These are phyloP conservation scores for Drosophila quasianomalipes DNA, from an alignment of 2,888 invertebrate species.

Conservation along the genomic window DNA sequence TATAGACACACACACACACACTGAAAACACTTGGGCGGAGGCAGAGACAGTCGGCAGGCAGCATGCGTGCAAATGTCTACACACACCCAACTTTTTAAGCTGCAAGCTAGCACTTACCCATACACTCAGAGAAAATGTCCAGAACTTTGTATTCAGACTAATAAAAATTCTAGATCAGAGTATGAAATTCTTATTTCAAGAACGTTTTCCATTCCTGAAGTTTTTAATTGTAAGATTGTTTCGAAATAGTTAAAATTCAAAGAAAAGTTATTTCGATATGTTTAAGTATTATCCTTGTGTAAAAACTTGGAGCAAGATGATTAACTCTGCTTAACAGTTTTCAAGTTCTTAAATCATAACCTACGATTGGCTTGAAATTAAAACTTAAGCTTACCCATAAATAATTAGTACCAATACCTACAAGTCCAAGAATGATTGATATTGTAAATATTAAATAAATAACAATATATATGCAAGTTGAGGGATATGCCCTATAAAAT, in stretches of 20 bases:
- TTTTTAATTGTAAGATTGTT: neutral
- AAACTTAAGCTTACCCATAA: neutral
- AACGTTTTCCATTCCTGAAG: neutral
- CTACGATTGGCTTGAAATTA: neutral
- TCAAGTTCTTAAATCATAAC: neutral
- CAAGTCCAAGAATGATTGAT: too few species aligned
- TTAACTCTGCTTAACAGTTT: neutral
- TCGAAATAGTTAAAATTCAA: neutral
- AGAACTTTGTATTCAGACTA: neutral
- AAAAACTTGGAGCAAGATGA: neutral
- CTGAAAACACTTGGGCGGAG: slow-evolving; percentile 12
- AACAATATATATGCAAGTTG: neutral
- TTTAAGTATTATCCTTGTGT: neutral
- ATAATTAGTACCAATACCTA: neutral
- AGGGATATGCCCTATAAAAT: neutral
- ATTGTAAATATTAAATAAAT: neutral
- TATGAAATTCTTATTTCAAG: neutral
- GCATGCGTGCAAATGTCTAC: slow-evolving; percentile 68
- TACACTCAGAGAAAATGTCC: neutral
- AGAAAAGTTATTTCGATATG: neutral
- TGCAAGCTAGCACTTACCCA: slow-evolving; percentile 63
- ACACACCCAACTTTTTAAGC: slow-evolving; percentile 71
- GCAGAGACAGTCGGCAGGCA: slow-evolving; percentile 26
- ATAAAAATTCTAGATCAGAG: neutral
- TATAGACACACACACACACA: slow-evolving; percentile 1